These are phyloP conservation scores for Cylas formicarius DNA, from an alignment of 1,140 invertebrate genomes.

Conservation along the genomic window DNA sequence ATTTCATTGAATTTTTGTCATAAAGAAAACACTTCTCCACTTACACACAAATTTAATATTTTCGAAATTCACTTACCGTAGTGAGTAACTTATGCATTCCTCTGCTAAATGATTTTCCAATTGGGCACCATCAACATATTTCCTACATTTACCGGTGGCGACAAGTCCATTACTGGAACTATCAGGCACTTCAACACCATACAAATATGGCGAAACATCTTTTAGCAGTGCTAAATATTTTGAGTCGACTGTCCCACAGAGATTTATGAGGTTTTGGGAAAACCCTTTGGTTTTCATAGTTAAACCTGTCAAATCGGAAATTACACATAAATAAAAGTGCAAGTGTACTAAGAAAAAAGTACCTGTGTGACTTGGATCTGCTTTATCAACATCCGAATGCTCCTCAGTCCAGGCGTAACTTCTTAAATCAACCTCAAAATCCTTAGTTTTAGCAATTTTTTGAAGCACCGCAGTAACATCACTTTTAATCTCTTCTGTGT, in stretches of 20 bases:
- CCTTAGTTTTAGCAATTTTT: conserved; percentile 45
- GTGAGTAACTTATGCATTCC: conserved; percentile 33
- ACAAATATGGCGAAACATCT: conserved; percentile 62
- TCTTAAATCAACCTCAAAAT: conserved; percentile 60
- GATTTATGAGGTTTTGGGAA: conserved; percentile 61
- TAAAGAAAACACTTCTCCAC: too few species aligned
- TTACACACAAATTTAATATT: too few species aligned
- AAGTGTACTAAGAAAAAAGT: conserved; percentile 22
- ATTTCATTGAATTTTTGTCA: too few species aligned
- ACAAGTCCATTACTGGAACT: conserved; percentile 1
- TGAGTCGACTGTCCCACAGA: conserved; percentile 63
- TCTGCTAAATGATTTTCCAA: conserved; percentile 44
- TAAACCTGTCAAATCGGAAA: conserved; percentile 45
- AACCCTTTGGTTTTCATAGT: conserved; percentile 73
- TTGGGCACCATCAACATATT: conserved; percentile 49
- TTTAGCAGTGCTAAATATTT: conserved; percentile 57
- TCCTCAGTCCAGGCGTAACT: conserved; percentile 75
- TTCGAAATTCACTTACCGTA: conserved; percentile 16
- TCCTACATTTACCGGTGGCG: too few species aligned
- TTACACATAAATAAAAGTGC: not conserved
- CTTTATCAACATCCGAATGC: conserved; percentile 51
- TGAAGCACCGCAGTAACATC: conserved; percentile 37
- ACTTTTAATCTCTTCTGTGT: conserved; percentile 49
- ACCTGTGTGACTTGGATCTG: conserved; percentile 42
- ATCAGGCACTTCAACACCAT: conserved; percentile 43